phyloP scores from a whole-genome alignment of 2,797 vertebrate genomes.

The Pterois miles region DNA sequence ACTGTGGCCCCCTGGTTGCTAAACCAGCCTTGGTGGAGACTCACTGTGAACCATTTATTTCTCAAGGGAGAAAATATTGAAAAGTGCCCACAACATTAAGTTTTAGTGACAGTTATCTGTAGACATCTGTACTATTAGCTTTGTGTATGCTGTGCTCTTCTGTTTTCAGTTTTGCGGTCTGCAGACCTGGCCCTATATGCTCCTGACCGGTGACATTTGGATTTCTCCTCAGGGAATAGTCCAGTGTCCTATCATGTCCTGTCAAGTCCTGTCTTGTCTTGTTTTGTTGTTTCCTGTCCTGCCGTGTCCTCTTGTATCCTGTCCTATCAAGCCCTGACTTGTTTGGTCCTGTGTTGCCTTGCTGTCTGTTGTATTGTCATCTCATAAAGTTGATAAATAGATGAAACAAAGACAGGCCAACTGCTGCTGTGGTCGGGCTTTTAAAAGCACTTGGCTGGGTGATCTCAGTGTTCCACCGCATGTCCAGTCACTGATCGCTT shows the following conservation, averaged over 20 bases:
- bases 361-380: not conserved
- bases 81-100: not conserved
- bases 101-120: not conserved
- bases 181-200: not conserved
- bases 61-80: not conserved
- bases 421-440: not conserved
- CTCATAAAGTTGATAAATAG: too few species aligned
- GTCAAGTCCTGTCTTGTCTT: not conserved
- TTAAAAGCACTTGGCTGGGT: conserved; percentile 11
- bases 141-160: not conserved
- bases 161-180: too few species aligned
- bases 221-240: not conserved
- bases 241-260: not conserved
- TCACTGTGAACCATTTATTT: not conserved
- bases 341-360: not conserved
- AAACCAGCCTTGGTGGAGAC: not conserved
- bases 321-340: not conserved
- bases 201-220: not conserved
- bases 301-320: not conserved
- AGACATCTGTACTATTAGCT: not conserved
- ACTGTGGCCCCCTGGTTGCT: too few species aligned
- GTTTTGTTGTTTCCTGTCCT: not conserved
- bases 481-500: not conserved
- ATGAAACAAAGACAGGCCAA: not conserved
- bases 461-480: conserved; percentile 41